Conservation (phyloP, 2,888 invertebrate species). For the Gastrophysa polygoni region DNA sequence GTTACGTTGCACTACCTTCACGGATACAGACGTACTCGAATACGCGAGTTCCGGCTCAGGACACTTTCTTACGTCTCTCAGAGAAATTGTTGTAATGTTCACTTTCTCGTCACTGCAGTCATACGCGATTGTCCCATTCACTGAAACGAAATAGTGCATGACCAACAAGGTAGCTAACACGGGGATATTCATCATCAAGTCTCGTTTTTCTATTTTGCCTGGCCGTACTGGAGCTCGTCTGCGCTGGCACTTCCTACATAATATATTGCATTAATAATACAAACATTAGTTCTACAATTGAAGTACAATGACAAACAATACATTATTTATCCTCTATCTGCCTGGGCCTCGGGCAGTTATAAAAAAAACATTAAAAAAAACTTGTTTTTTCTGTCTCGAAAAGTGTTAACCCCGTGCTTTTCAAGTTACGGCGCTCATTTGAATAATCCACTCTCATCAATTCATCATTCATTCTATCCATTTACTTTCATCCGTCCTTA, state of each 20-base stretch:
- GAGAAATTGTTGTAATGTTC: constrained; percentile 12
- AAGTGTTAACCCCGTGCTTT: neutral
- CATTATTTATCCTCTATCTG: neutral
- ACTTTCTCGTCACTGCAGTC: constrained; percentile 15
- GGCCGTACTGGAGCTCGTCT: neutral
- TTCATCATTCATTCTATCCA: too few relatives aligned
- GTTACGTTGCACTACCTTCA: constrained; percentile 16
- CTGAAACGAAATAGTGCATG: neutral
- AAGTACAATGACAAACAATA: too few relatives aligned
- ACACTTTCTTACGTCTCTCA: constrained; percentile 19
- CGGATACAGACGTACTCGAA: neutral
- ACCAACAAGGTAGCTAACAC: neutral
- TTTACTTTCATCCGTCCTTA: neutral
- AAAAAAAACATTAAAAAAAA: neutral
- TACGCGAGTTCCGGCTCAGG: constrained; percentile 15
- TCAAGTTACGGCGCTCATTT: neutral
- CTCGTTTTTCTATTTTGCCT: neutral
- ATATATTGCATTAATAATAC: neutral
- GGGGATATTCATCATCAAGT: neutral
- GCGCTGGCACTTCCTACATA: neutral
- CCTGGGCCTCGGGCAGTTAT: neutral
- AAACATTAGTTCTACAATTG: too few relatives aligned
- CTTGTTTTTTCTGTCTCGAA: neutral
- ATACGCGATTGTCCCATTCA: constrained; percentile 17
- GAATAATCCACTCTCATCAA: too few relatives aligned